Evolutionary conservation across 2,888 invertebrate species (phyloP), one percentile per base, ranked within the genome.

Genomic region (Cephus pygmeus): DNA sequence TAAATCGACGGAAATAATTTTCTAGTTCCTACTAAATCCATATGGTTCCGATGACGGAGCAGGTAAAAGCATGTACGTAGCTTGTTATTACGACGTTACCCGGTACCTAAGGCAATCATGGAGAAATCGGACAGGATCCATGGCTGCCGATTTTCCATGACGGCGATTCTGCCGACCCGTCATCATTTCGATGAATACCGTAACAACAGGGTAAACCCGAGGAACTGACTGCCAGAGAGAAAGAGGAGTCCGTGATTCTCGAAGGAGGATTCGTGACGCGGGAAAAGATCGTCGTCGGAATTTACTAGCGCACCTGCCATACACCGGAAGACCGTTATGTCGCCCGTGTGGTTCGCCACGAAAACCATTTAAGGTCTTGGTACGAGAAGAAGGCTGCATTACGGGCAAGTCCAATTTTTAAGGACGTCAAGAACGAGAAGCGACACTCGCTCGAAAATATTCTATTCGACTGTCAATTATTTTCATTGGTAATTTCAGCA

Each of bases 241-340:
- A 56, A 56, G 56, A 56, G 23, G 56, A 56, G 9, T 23, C 23
- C 56, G 56, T 23, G 23, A 56, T 56, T 56, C 56, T 56, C 56
- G 9, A 56, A 56, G 2, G 56, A 56, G 56, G 4, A 56, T 9
- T 56, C 56, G 56, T 56, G 56, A 56, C 23, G 56, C 23, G 56
- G 56, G 56, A 56, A 23, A 56, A 9, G 56, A 56, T 56, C 56
- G 56, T 56, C 23, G 56, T 56, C 9, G 56, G 23, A 56, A 56
- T 56, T 56, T 56, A 56, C 56, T 56, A 56, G 56, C 56, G 56
- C 85, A 85, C 83, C 83, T 84, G 84, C 80, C 83, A 78, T 81
- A 81, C 82, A 79, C 80, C 75, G 73, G 77, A 79, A 82, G 82
- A 87, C 86, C 85, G 86, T 87, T 87, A 86, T 81, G 75, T 81